Evolutionary conservation across 2,797 vertebrate species (phyloP).

Genomic region (Neomorphus geoffroyi): DNA sequence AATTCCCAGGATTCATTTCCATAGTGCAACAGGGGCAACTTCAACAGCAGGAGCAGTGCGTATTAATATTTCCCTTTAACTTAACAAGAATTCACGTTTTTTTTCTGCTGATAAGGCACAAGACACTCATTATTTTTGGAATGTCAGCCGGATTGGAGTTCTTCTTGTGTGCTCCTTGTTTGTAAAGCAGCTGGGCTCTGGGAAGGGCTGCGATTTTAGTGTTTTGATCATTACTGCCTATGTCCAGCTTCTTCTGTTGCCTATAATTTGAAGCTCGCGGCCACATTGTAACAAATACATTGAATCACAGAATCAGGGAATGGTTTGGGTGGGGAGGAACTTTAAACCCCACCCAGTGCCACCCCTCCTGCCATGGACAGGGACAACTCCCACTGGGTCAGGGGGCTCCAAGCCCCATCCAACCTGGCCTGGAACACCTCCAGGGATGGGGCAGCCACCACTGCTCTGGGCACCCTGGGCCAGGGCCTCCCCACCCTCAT

Average conservation of each 20-base stretch:
- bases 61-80: slow-evolving; percentile 17
- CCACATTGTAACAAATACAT: not conserved
- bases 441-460: too few relatives aligned
- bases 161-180: not conserved
- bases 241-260: not conserved
- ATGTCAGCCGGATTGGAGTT: not conserved
- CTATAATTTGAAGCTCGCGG: not conserved
- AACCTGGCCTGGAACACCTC: too few relatives aligned
- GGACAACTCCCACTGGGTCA: too few relatives aligned
- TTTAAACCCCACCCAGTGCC: too few relatives aligned
- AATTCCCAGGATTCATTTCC: slow-evolving; percentile 44
- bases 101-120: not conserved
- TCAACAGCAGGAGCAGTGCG: not conserved
- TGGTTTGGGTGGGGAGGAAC: too few relatives aligned
- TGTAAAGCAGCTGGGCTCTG: not conserved
- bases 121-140: not conserved
- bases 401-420: too few relatives aligned
- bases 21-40: not conserved
- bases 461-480: too few relatives aligned
- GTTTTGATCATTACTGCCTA: not conserved
- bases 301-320: too few relatives aligned
- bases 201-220: not conserved
- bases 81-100: not conserved
- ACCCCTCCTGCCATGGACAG: too few relatives aligned
- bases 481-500: too few relatives aligned